Conservation (phyloP, 2,888 invertebrate genomes). For the Heliconius aoede region DNA sequence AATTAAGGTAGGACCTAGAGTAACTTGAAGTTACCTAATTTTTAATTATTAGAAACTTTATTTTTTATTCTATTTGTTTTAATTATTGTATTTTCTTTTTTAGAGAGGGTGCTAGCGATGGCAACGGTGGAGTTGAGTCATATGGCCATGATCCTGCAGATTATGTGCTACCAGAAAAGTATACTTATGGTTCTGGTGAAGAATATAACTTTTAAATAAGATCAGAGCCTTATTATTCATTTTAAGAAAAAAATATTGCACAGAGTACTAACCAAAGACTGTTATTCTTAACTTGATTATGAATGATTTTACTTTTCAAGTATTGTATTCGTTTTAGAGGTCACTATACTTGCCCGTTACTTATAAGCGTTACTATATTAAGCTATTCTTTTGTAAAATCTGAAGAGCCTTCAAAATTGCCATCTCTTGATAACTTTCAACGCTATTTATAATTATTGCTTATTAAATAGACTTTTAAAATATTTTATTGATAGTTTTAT, state of each 20-base stretch:
- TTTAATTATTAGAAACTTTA: too few relatives aligned
- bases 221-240: not conserved
- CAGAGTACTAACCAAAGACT: constrained; percentile 10
- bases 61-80: not conserved
- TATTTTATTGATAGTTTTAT: not conserved
- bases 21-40: too few relatives aligned
- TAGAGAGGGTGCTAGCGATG: constrained; percentile 70
- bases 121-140: constrained; percentile 75
- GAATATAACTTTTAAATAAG: constrained; percentile 66
- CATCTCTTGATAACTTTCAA: not conserved
- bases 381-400: not conserved
- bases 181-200: constrained; percentile 73
- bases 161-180: constrained; percentile 74
- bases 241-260: not conserved
- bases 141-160: constrained; percentile 74
- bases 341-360: not conserved
- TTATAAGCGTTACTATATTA: not conserved
- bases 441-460: not conserved
- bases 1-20: constrained; percentile 65
- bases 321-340: not conserved
- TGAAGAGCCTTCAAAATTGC: not conserved
- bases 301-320: not conserved
- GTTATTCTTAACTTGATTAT: not conserved
- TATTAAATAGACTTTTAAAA: not conserved
- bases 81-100: not conserved